Evolutionary conservation across 2,797 vertebrate genomes (phyloP).

Genomic region (Thalassophryne amazonica): DNA sequence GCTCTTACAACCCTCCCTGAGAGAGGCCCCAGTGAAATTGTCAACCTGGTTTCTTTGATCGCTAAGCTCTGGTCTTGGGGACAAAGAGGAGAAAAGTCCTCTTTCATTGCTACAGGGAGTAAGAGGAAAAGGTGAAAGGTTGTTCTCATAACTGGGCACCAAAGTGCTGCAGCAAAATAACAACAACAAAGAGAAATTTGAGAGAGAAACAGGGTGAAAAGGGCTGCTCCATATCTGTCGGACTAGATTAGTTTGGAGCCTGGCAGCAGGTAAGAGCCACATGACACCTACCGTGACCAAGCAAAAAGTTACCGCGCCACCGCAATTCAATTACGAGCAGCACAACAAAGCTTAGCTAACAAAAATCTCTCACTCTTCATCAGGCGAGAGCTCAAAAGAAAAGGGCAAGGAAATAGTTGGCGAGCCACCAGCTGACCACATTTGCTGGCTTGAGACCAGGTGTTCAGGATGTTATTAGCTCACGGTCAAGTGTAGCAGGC

Average conservation of each 20-base stretch:
- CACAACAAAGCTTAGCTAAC: slow-evolving; percentile 56
- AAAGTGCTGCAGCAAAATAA: slow-evolving; percentile 58
- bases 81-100: slow-evolving; percentile 42
- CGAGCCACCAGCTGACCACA: slow-evolving; percentile 61
- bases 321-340: slow-evolving; percentile 65
- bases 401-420: slow-evolving; percentile 62
- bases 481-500: slow-evolving; percentile 33
- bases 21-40: slow-evolving; percentile 42
- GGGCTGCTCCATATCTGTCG: slow-evolving; percentile 71
- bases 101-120: slow-evolving; percentile 61
- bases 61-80: slow-evolving; percentile 43
- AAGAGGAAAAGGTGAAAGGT: slow-evolving; percentile 68
- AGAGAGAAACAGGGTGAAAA: slow-evolving; percentile 58
- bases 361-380: slow-evolving; percentile 52
- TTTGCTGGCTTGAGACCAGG: slow-evolving; percentile 58
- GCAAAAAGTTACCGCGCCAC: slow-evolving; percentile 61
- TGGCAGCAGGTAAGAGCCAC: slow-evolving; percentile 59
- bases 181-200: slow-evolving; percentile 64
- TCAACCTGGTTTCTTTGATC: slow-evolving; percentile 58
- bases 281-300: slow-evolving; percentile 68
- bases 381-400: slow-evolving; percentile 58
- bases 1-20: slow-evolving; percentile 39
- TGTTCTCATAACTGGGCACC: slow-evolving; percentile 57
- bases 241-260: slow-evolving; percentile 50
- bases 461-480: slow-evolving; percentile 52